Evolutionary conservation across 2,113 vertebrate genomes (phyloP).

Genomic region (Chascanopsetta lugubris): DNA sequence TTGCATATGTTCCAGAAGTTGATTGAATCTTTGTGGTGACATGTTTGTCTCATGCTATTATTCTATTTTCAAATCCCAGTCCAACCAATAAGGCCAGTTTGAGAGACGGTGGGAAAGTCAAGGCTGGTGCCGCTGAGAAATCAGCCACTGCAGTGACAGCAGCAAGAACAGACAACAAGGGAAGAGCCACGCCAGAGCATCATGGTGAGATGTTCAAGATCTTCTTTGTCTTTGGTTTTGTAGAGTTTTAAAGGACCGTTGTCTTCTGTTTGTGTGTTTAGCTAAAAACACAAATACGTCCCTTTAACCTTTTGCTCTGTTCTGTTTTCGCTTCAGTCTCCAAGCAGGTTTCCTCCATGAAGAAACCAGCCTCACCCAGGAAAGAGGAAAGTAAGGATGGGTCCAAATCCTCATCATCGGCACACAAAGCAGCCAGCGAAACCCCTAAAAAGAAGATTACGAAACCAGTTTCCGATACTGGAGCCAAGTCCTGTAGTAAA

Average conservation of each 20-base stretch:
- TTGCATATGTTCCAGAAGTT: no score
- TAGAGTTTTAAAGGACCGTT: no score
- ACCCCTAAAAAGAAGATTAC: constrained; percentile 84
- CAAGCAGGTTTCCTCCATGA: constrained; percentile 76
- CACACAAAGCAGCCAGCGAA: constrained; percentile 62
- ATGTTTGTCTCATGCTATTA: background rate
- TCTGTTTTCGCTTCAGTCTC: constrained; percentile 75
- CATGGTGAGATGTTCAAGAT: constrained; percentile 82
- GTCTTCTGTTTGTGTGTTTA: no score
- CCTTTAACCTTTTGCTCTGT: constrained; percentile 6
- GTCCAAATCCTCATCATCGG: constrained; percentile 64
- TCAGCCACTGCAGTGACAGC: constrained; percentile 65
- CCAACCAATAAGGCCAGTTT: constrained; percentile 77
- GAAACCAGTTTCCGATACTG: constrained; percentile 70
- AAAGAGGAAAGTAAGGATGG: constrained; percentile 84
- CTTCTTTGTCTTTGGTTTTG: no score
- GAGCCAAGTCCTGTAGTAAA: constrained; percentile 82
- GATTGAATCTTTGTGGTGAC: background rate
- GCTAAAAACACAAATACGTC: no score
- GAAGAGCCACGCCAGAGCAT: constrained; percentile 81
- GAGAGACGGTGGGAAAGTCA: constrained; percentile 80
- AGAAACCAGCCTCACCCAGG: constrained; percentile 86
- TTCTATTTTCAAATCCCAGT: constrained; percentile 67
- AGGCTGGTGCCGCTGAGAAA: constrained; percentile 79
- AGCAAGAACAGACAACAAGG: constrained; percentile 78